Percentiles rank a stretch among this genome's conserved stretches.
These are phyloP conservation scores for Drosophila borealis DNA, from an alignment of 2,888 invertebrate genomes.

Conservation along the genomic window DNA sequence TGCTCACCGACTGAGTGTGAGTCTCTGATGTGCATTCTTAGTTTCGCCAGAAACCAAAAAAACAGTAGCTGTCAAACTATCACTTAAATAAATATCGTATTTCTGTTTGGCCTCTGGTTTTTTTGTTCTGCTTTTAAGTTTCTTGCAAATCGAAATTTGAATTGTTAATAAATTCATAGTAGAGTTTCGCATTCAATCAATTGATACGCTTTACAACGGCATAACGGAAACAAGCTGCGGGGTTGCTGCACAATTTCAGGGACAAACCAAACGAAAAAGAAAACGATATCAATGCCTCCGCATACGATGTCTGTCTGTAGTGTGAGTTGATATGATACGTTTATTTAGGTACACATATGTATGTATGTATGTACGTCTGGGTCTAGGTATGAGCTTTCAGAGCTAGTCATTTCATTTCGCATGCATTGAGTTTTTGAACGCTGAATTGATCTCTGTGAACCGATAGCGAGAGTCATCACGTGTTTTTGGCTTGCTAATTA, in stretches of 20 bases:
- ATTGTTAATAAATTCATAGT: constrained; percentile 70
- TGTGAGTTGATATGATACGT: not conserved
- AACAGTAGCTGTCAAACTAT: constrained; percentile 33
- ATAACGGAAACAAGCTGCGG: constrained; percentile 62
- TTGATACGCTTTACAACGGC: constrained; percentile 43
- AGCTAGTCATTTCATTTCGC: constrained; percentile 30
- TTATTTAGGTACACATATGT: not conserved
- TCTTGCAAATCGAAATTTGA: constrained; percentile 61
- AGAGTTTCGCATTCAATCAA: constrained; percentile 57
- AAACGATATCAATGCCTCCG: constrained; percentile 15
- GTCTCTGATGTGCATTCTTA: constrained; percentile 17
- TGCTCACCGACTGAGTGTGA: not conserved
- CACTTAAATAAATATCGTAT: constrained; percentile 6
- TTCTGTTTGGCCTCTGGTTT: constrained; percentile 19
- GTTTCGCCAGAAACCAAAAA: constrained; percentile 15
- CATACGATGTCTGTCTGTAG: constrained; percentile 2
- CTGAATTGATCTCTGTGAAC: constrained; percentile 64
- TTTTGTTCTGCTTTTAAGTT: constrained; percentile 17
- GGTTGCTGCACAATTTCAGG: constrained; percentile 79
- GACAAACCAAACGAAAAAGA: constrained; percentile 47
- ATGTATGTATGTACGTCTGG: not conserved
- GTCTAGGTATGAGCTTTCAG: not conserved
- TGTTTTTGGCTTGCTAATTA: constrained; percentile 58
- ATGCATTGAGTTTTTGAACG: constrained; percentile 33
- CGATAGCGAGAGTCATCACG: constrained; percentile 70